Conservation (phyloP, 2,113 vertebrate genomes). For the Halichoeres trimaculatus region DNA sequence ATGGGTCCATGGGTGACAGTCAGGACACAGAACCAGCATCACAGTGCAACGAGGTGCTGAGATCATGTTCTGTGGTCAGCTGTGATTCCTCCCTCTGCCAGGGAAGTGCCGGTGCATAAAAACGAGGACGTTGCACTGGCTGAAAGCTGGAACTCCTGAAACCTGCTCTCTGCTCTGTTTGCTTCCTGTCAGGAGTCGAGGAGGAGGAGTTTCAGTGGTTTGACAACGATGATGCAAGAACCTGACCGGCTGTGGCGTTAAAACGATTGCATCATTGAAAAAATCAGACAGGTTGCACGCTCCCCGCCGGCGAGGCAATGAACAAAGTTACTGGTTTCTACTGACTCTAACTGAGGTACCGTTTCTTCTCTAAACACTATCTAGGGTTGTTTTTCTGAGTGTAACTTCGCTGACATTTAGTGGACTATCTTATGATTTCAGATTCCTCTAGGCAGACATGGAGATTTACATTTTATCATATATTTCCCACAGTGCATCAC, state of each 20-base stretch:
- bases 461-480: not conserved
- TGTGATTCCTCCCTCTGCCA: not conserved
- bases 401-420: not conserved
- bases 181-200: not conserved
- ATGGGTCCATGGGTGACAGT: no score
- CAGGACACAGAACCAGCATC: not conserved
- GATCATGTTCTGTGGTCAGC: not conserved
- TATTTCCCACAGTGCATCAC: constrained; percentile 4
- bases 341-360: not conserved
- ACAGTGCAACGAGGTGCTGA: not conserved
- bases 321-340: not conserved
- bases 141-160: no score
- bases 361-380: constrained; percentile 1
- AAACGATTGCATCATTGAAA: constrained; percentile 2
- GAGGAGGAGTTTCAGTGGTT: constrained; percentile 40
- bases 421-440: not conserved
- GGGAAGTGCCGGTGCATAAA: not conserved
- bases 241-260: not conserved
- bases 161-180: not conserved
- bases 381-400: not conserved
- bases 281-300: not conserved
- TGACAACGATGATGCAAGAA: constrained; percentile 16
- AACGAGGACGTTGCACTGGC: not conserved
- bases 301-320: not conserved
- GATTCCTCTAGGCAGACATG: not conserved